These are phyloP conservation scores for Paramormyrops hopkinsi DNA, from an alignment of 2,797 vertebrate genomes.

Conservation along the genomic window DNA sequence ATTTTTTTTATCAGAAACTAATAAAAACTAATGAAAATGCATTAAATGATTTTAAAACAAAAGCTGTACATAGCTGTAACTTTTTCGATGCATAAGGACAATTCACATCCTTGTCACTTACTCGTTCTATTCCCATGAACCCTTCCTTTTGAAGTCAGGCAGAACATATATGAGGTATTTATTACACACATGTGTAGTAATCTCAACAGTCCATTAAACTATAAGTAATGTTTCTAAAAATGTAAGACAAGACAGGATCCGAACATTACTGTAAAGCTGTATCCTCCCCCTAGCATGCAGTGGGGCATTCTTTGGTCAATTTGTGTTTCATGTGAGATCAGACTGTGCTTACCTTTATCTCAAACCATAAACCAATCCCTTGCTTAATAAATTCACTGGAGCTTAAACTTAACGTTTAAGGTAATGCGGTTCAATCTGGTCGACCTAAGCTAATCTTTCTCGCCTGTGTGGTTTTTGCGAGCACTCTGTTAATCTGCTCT, in stretches of 20 bases:
- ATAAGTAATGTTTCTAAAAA: constrained; percentile 43
- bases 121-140: background rate
- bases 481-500: constrained; percentile 78
- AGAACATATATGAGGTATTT: background rate
- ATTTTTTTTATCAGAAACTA: background rate
- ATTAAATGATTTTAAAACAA: background rate
- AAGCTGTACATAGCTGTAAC: background rate
- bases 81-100: background rate
- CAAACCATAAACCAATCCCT: constrained; percentile 88
- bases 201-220: background rate
- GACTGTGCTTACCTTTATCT: constrained; percentile 75
- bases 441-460: constrained; percentile 77
- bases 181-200: background rate
- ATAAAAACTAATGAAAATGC: background rate
- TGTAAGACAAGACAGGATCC: constrained; percentile 77
- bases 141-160: background rate
- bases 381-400: constrained; percentile 90
- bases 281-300: constrained; percentile 64
- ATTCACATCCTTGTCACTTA: background rate
- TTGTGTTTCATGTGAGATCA: constrained; percentile 88
- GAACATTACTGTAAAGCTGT: constrained; percentile 77
- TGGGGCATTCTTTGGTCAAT: constrained; percentile 92
- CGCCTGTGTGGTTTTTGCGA: constrained; percentile 55
- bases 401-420: constrained; percentile 79
- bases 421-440: constrained; percentile 83